Base-by-base conservation (phyloP, 2,797 vertebrate species). In the Takifugu ocellatus region DNA sequence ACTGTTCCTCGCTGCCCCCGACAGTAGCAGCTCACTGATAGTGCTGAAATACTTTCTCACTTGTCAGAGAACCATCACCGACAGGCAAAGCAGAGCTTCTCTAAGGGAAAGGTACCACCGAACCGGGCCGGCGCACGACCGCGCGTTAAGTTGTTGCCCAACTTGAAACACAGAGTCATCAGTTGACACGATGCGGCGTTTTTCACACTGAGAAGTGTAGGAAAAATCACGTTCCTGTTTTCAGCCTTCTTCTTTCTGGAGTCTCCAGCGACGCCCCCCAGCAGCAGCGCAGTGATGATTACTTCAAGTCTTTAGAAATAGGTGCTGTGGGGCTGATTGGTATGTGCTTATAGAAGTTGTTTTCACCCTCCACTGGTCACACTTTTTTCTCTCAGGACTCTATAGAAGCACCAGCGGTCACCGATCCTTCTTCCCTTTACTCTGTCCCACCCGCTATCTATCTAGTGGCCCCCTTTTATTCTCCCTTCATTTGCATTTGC, bases 331-430 rank as follows among this genome's bases (percentile, higher is more conserved):
- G 72, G 31, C 31, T 73, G 68, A 75, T 69, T 78, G 66, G 61
- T 78, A 43, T 81, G 75, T 70, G 77, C 59, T 84, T 79, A 84
- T 84, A 87, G 74, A 87, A 82, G 77, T 82, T 77, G 84, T 87
- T 90, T 86, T 81, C 82, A 89, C 70, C 76, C 84, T 84, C 72
- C 82, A 63, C 70, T 74, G 77, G 78, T 75, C 79, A 64, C 88
- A 84, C 78, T 84, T 83, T 88, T 82, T 81, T 80, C 79, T 70
- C 75, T 56, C 69, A 75, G 77, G 83, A 80, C 78, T 64, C 63
- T 5, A 46, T 10, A 65, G 70, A 63, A 76, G 84, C 86, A 78
- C 63, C 66, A 70, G 71, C 46, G 65, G 80, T 77, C 84, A 62
- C 73, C 77, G 83, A 88, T 84, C 81, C 77, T 49, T 66, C 79